Conservation (phyloP, 2,113 vertebrate genomes). For the Conger conger region DNA sequence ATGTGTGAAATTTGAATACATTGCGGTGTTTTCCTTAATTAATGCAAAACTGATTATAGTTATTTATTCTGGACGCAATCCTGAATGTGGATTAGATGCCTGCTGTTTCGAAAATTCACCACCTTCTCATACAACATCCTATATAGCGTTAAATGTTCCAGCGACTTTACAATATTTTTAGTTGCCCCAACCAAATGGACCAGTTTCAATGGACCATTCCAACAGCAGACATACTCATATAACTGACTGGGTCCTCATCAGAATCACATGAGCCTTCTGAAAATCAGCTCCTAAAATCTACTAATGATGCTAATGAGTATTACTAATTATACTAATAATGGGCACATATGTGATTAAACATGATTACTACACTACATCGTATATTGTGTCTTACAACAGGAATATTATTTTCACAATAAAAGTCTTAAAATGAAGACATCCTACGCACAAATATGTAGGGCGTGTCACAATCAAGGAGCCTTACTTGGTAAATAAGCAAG, state of each 20-base stretch:
- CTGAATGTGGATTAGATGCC: too few relatives aligned
- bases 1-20: not conserved
- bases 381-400: too few relatives aligned
- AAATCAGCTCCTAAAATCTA: too few relatives aligned
- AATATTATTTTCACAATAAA: not conserved
- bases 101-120: too few relatives aligned
- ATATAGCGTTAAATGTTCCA: not conserved
- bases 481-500: constrained; percentile 14
- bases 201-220: too few relatives aligned
- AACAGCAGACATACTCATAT: too few relatives aligned
- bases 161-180: not conserved
- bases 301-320: too few relatives aligned
- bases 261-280: too few relatives aligned
- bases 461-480: not conserved
- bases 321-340: too few relatives aligned
- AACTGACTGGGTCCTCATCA: not conserved
- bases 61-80: not conserved
- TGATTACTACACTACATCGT: too few relatives aligned
- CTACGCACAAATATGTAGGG: not conserved
- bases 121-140: not conserved
- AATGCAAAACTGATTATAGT: not conserved
- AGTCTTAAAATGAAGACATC: not conserved
- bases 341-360: too few relatives aligned
- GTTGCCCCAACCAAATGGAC: too few relatives aligned
- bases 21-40: not conserved